Base-by-base conservation (phyloP, 2,797 vertebrate species). In the Sebastes vulpes region DNA sequence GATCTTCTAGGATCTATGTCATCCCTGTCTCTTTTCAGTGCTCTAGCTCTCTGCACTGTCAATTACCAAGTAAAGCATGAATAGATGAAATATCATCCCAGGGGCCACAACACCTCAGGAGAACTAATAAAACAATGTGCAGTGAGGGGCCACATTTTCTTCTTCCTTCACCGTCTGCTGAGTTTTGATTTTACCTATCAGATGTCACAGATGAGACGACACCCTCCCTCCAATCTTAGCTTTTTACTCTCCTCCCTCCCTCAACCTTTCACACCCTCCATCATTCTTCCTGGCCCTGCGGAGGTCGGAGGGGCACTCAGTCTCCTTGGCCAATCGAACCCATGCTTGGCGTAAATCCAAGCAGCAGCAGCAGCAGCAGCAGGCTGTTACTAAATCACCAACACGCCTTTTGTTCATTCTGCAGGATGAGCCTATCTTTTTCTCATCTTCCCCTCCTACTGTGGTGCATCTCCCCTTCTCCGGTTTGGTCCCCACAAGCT, bases 341-440 rank as follows among this genome's bases (percentile, higher is more conserved):
- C 16, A 23, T 1, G n/a, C 65, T 84, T 86, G 88, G 81, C 38
- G n/a, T 76, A 46, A 77, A 85, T 87, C 85, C 84, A 83, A 63
- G 80, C 75, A 84, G 70, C 82, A 75, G 76, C 35, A 42, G 80
- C 57, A 67, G 52, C 53, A 21, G 46, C 9, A 75, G 76, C 29
- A 42, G 56, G 38, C 61, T 72, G 74, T 46, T 52, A 76, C 75
- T 89, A 92, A 88, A 93, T 93, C 89, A 88, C 75, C 42, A 65
- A 25, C 72, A 81, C 3, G 11, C 25, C 31, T 72, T 59, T 88
- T 88, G 75, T 79, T 89, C 64, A 70, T 67, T 79, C 82, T 77
- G 76, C 72, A 75, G 76, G 48, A 81, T 63, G 66, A 67, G 56
- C 76, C 65, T 48, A 61, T 83, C 72, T 70, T 77, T 79, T 81